These are phyloP conservation scores for Lacerta viridis DNA, from an alignment of 2,797 vertebrate genomes.

Conservation along the genomic window DNA sequence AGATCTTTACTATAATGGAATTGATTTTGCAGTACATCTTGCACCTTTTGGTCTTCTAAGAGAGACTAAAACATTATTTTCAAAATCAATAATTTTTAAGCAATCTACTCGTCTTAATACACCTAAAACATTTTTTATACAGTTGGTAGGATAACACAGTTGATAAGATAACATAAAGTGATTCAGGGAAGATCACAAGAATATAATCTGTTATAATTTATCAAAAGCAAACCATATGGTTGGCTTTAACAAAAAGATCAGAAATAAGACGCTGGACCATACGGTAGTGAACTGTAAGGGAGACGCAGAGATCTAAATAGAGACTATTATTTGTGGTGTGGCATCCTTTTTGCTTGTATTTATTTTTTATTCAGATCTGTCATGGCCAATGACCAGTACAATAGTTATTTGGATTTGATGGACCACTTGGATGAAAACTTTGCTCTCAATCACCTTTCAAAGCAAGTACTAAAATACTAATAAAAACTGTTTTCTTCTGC, in stretches of 20 bases:
- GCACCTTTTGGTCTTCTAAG: slow-evolving; percentile 84
- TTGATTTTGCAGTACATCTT: slow-evolving; percentile 85
- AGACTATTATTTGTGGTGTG: no score
- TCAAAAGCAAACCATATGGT: neutral
- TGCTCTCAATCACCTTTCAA: neutral
- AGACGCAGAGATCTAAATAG: neutral
- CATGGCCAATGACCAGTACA: no score
- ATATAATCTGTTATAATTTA: neutral
- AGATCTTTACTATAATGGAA: slow-evolving; percentile 90
- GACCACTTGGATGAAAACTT: no score
- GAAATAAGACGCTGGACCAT: neutral
- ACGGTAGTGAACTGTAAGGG: neutral
- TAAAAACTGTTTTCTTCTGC: neutral
- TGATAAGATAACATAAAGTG: no score
- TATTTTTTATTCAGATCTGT: no score
- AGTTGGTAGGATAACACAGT: neutral
- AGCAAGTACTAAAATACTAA: neutral
- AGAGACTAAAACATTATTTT: slow-evolving; percentile 78
- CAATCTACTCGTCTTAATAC: neutral
- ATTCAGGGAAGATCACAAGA: neutral
- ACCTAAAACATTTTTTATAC: neutral
- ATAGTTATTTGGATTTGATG: neutral
- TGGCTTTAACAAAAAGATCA: neutral
- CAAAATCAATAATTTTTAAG: neutral
- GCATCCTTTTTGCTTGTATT: no score